A percentile compares a stretch with the other conserved stretches of the same genome.
Conservation (phyloP, 2,797 vertebrate species). For the Knipowitschia caucasica region DNA sequence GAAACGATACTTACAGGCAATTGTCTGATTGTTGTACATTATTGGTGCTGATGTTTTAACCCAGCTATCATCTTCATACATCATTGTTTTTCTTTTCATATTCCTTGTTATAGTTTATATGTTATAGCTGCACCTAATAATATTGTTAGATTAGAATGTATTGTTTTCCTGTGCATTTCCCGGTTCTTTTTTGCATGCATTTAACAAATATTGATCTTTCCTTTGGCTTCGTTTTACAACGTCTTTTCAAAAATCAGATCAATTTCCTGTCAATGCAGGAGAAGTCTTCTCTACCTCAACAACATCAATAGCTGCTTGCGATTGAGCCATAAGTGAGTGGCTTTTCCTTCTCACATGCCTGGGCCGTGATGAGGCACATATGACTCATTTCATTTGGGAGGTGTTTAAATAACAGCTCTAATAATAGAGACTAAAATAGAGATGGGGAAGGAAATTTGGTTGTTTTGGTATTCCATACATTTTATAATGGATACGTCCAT, state of each 20-base stretch:
- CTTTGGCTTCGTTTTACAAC: constrained; percentile 46
- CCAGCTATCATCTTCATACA: no score
- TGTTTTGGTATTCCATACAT: neutral
- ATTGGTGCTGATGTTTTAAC: no score
- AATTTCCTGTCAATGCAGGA: constrained; percentile 57
- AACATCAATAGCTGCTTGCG: constrained; percentile 31
- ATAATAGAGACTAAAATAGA: neutral
- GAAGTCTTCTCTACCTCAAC: constrained; percentile 26
- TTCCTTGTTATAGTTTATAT: neutral
- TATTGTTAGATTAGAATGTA: neutral
- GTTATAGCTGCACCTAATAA: neutral
- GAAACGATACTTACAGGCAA: no score
- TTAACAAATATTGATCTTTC: constrained; percentile 53
- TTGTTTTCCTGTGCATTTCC: constrained; percentile 8
- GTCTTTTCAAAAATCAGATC: constrained; percentile 62
- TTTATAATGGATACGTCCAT: neutral
- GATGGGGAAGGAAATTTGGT: neutral
- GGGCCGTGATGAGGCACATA: neutral
- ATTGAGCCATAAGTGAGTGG: constrained; percentile 29
- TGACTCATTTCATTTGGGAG: constrained; percentile 17
- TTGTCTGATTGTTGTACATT: no score
- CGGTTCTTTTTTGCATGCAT: constrained; percentile 29
- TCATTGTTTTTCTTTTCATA: no score
- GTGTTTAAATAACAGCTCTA: neutral
- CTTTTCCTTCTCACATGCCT: constrained; percentile 30